A percentile compares a stretch with the other conserved stretches of the same genome.
phyloP scores from a whole-genome alignment of 2,888 invertebrate genomes.

The Empis livida region DNA sequence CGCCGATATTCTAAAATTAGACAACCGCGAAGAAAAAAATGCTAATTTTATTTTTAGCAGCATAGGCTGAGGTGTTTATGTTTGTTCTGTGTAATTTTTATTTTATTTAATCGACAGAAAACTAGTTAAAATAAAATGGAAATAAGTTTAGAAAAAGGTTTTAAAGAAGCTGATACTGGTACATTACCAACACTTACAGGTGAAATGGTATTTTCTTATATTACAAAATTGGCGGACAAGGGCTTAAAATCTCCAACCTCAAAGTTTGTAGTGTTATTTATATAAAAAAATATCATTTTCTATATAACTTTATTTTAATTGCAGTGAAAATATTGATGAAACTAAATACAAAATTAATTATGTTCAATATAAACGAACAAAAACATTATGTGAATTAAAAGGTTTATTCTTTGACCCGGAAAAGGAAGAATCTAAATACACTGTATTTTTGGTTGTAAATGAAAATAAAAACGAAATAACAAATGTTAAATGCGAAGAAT shows the following conservation, averaged over 20 bases:
- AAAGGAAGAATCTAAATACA: slow-evolving; percentile 15
- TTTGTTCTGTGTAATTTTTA: background rate
- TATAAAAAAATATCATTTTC: background rate
- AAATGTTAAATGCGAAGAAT: slow-evolving; percentile 23
- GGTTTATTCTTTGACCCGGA: slow-evolving; percentile 24
- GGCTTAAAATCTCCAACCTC: background rate
- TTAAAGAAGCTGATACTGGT: slow-evolving; percentile 27
- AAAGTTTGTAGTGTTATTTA: slow-evolving; percentile 1
- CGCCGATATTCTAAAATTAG: too few species aligned
- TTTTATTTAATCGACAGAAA: slow-evolving; percentile 5
- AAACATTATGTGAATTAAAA: slow-evolving; percentile 21
- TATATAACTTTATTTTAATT: background rate
- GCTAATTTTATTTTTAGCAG: slow-evolving; percentile 1
- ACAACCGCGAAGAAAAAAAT: slow-evolving; percentile 1
- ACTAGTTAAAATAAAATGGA: slow-evolving; percentile 17
- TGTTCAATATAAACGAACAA: slow-evolving; percentile 25
- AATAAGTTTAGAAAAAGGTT: slow-evolving; percentile 24
- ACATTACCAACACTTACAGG: slow-evolving; percentile 24
- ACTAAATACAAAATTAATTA: slow-evolving; percentile 26
- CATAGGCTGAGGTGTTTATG: slow-evolving; percentile 7
- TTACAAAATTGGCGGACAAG: slow-evolving; percentile 15
- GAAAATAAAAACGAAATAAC: slow-evolving; percentile 19
- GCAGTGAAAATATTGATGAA: slow-evolving; percentile 13
- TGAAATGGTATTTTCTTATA: slow-evolving; percentile 27
- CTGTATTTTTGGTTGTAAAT: slow-evolving; percentile 21